Percentiles rank a stretch among this genome's conserved stretches.
phyloP scores from a whole-genome alignment of 2,888 invertebrate genomes.

The Gryllus longicercus region DNA sequence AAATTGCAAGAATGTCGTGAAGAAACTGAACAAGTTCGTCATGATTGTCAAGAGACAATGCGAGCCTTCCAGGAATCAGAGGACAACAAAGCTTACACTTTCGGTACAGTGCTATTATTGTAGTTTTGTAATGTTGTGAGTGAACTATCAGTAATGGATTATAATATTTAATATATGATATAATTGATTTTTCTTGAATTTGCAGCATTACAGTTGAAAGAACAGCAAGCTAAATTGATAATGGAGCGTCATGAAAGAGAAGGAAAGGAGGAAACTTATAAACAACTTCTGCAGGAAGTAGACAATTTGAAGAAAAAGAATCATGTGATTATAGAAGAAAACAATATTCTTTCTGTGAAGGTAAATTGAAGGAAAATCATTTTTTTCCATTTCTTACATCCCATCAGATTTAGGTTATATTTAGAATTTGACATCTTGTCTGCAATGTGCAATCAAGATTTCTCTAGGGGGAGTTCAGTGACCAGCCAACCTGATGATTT shows the following conservation, averaged over 20 bases:
- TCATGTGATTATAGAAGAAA: conserved; percentile 58
- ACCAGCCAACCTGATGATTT: too few species aligned
- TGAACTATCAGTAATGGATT: too few species aligned
- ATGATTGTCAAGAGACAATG: conserved; percentile 59
- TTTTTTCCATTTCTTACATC: conserved; percentile 7
- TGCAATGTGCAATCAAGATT: neutral
- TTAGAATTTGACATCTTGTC: neutral
- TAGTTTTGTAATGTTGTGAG: neutral
- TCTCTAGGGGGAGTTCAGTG: too few species aligned
- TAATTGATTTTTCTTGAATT: conserved; percentile 12
- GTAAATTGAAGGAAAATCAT: conserved; percentile 39
- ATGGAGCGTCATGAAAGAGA: conserved; percentile 68
- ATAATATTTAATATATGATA: too few species aligned
- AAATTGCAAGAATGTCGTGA: conserved; percentile 57
- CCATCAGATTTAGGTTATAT: too few species aligned
- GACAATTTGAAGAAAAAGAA: conserved; percentile 60
- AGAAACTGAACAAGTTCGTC: conserved; percentile 57
- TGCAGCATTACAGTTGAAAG: conserved; percentile 63
- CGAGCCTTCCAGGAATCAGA: conserved; percentile 53
- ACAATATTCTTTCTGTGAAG: conserved; percentile 56
- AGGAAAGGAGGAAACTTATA: conserved; percentile 52
- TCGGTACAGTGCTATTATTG: conserved; percentile 43
- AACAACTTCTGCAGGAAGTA: conserved; percentile 54
- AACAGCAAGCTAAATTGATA: conserved; percentile 70
- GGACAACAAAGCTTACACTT: conserved; percentile 54